Conservation (phyloP, 2,888 invertebrate species). For the Leucophora obtusa region DNA sequence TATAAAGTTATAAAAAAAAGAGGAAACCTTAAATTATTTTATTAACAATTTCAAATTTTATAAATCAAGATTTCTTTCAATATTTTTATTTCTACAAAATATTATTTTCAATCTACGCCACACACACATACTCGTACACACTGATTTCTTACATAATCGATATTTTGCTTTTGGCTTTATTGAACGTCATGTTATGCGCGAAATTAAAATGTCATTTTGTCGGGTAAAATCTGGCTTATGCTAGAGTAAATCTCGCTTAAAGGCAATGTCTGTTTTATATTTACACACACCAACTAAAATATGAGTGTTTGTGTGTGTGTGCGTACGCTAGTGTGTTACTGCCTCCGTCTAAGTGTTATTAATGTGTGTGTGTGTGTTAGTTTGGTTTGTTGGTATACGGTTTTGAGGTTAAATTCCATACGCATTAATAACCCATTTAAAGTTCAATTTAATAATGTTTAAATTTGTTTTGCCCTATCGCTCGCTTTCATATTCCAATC, state of each 20-base stretch:
- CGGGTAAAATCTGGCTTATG: constrained; percentile 49
- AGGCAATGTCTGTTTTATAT: constrained; percentile 53
- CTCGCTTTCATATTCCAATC: neutral
- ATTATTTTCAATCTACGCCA: neutral
- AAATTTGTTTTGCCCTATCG: constrained; percentile 11
- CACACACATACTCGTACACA: neutral
- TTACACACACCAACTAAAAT: constrained; percentile 12
- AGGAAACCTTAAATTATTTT: constrained; percentile 6
- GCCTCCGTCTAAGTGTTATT: neutral
- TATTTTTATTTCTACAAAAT: neutral
- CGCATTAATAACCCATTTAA: constrained; percentile 40
- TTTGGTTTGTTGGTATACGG: constrained; percentile 12
- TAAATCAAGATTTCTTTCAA: neutral
- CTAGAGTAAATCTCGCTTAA: constrained; percentile 46
- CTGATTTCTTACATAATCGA: constrained; percentile 32
- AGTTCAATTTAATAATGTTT: constrained; percentile 34
- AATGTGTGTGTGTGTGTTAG: neutral
- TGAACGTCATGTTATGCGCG: constrained; percentile 56
- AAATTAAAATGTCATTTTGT: constrained; percentile 65
- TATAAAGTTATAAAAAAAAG: neutral
- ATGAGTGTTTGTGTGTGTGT: neutral
- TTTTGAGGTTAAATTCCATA: constrained; percentile 13
- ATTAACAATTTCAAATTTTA: neutral
- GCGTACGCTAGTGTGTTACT: neutral
- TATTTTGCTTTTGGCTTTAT: constrained; percentile 46